Base-by-base conservation (phyloP, 2,888 invertebrate genomes). In the Drosophila lacicola region DNA sequence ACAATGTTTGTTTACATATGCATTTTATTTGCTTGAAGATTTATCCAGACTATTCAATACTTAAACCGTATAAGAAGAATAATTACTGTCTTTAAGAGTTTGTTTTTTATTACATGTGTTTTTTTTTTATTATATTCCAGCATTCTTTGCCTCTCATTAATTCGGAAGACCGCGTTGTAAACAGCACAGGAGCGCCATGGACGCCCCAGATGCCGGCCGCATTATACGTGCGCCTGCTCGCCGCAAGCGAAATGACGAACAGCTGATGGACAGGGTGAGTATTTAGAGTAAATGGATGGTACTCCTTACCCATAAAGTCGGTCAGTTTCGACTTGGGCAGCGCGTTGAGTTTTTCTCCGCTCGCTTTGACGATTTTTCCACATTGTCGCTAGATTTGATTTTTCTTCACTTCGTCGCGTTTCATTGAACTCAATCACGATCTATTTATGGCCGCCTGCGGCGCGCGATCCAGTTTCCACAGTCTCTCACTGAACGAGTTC, bases 261-360 rank as follows among this genome's bases (percentile, higher is more conserved):
- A 95, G 63, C 95, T 96, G 67, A 94, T 95, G 53, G 95, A 96
- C 93, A 94, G 96, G 95, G 96, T 96, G 83, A 96, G 96, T 95
- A 10, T 3, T n/a, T 34, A 3, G 9, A 21, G 13, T 29, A 17
- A 17, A 25, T 14, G 6, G 4, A 9, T 21, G 17, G 6, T 5
- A 17, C n/a, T 34, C 14, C 25, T 13, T 13, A 10, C 0, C 19
- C 17, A 44, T 21, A 25, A 25, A 25, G 11, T 64, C 49, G 64
- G 51, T 56, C 44, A 36, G 19, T 14, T 46, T 46, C 4, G 10
- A 17, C 13, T 10, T 10, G 4, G 4, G 3, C 41, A 17, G n/a
- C 17, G 41, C 3, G 41, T 41, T 17, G 19, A 25, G 13, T 21
- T 55, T 36, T 13, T 19, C 34, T 47, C 19, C 10, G 13, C 29